Evolutionary conservation across 2,888 invertebrate species (phyloP), one percentile per base, ranked within the genome.

Genomic region (Yponomeuta sedellus): DNA sequence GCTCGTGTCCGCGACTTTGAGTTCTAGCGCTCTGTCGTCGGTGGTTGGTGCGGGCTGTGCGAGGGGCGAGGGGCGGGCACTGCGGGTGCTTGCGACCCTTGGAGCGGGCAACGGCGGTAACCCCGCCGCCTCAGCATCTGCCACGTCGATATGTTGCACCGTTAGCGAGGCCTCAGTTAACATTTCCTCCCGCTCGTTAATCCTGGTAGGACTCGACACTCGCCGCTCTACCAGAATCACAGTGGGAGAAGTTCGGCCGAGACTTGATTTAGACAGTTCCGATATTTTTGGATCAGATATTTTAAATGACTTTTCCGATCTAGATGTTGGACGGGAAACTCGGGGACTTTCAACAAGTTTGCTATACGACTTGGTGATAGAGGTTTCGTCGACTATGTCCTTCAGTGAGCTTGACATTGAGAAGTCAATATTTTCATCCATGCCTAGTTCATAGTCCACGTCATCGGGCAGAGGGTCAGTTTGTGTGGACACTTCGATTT

Each of bases 391-490:
- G 40, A 88, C 77, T 39, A 91, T 85, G 68, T 91, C 91, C 69
- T 83, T 79, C 66, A 91, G 75, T 1, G 90, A 91, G 72, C 88
- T 89, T n/a, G 88, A 85, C 76, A 89, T 85, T 10, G 92, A 92
- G 58, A 88, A 70, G 67, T 91, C 87, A 57, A 90, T 71, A 74
- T 87, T 84, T 69, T 90, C 92, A 69, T 92, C 91, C 67, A 90
- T 77, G 22, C 92, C 86, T 72, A 92, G 85, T 75, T 95, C 95
- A 76, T 94, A 94, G 70, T 93, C 92, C 67, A 95, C 93, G 73
- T 96, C 96, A 73, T 96, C 96, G 0, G 96, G 96, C 61, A 97
- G 80, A 0, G 96, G 96, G 83, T 97, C 97, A 0, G 97, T 97
- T 85, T 97, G 97, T 0, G 96, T 96, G 0, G 96, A 96, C 6